Base-by-base conservation (phyloP, 2,113 vertebrate species). In the Calyptomena viridis region DNA sequence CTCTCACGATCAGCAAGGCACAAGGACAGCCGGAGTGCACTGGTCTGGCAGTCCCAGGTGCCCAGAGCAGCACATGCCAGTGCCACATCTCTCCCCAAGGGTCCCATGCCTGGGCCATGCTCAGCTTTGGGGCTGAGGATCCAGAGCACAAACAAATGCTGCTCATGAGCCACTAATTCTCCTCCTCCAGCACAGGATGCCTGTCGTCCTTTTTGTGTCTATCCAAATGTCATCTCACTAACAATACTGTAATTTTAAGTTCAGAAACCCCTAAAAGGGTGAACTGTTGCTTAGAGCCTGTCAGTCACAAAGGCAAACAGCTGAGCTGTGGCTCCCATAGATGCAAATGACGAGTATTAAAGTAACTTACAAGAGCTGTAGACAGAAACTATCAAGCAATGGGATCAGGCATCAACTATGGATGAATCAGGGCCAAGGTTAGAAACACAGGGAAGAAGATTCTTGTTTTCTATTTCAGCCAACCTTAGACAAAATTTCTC, bases 11-110 rank as follows among this genome's bases (percentile, higher is more conserved):
- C 46, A 37, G 33, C 13, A 0, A 66, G 46, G 76, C 37, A 66
- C 49, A 33, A 39, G 27, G 11, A 56, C 16, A 37, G 50, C 28
- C 1, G 28, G 14, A 4, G 18, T 1, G 1, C 0, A 1, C 21
- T 24, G 42, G 8, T 25, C 49, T 1, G 2, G n/a, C 39, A 63
- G 40, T 3, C 27, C 30, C 31, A 1, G 30, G 31, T 6, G 35
- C 23, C 4, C 1, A 1, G 4, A 52, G 14, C 73, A n/a, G 56
- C 31, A 40, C 66, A 35, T 52, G 20, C 35, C 59, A 16, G 35
- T 0, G 2, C 58, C 3, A 5, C 2, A 0, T 20, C 83, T 27
- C 62, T 59, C 25, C 58, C 33, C 4, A 6, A 0, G 5, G 11
- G 63, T 64, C 47, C 62, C 39, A 9, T 0, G 1, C 25, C n/a